Evolutionary conservation across 2,113 vertebrate genomes (phyloP).

Genomic region (Trochalopteron elliotii): DNA sequence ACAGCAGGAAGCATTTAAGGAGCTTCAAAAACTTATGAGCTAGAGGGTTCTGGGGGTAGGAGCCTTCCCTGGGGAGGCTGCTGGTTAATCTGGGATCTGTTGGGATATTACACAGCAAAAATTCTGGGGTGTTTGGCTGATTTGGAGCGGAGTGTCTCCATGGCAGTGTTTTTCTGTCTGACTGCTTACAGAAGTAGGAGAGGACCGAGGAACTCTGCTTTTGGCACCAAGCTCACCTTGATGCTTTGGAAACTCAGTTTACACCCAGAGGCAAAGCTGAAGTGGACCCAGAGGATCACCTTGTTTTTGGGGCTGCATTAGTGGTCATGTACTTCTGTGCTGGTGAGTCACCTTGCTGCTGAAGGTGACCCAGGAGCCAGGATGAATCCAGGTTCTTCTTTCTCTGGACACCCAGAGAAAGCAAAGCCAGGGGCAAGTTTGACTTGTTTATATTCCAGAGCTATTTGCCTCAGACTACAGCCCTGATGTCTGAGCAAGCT

Average conservation of each 20-base stretch:
- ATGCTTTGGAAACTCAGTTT: neutral
- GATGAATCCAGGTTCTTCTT: neutral
- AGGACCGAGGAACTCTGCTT: fast-evolving
- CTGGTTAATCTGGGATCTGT: neutral
- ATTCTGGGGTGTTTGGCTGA: neutral
- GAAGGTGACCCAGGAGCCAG: neutral
- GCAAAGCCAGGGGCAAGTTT: neutral
- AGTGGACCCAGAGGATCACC: fast-evolving
- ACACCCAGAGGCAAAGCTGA: neutral
- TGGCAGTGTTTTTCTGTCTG: neutral
- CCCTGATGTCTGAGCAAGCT: neutral
- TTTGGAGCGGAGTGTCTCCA: neutral
- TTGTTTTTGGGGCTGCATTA: fast-evolving
- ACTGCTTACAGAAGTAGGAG: neutral
- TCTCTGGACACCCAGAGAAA: neutral
- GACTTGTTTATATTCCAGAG: neutral
- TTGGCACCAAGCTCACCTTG: neutral
- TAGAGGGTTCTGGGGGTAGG: neutral
- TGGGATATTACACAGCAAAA: neutral
- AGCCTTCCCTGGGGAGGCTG: neutral
- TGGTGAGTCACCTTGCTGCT: neutral
- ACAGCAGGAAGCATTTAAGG: neutral
- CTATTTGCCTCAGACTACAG: neutral
- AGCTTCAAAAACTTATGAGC: neutral
- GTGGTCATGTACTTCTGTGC: fast-evolving